Evolutionary conservation across 2,888 invertebrate species (phyloP).

Genomic region (Agonopterix subpropinquella): DNA sequence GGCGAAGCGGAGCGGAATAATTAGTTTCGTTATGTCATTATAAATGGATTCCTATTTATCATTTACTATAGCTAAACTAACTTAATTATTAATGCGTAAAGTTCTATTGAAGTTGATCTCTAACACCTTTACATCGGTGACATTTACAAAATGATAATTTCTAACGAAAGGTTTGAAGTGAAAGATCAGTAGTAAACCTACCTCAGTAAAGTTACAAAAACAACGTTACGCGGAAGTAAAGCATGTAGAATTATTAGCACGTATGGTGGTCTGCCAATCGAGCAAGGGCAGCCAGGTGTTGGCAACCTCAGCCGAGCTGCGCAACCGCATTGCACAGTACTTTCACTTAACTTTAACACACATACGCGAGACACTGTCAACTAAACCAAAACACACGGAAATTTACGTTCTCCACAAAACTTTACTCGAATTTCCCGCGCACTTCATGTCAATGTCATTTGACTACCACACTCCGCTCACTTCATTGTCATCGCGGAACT

Average conservation of each 20-base stretch:
- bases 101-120: too few species aligned
- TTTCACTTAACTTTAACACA: conserved; percentile 39
- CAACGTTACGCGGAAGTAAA: conserved; percentile 34
- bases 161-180: too few species aligned
- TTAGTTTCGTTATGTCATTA: too few species aligned
- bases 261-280: conserved; percentile 55
- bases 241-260: conserved; percentile 40
- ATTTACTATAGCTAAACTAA: too few species aligned
- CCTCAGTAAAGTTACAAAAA: background rate
- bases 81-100: too few species aligned
- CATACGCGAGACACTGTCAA: conserved; percentile 10
- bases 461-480: conserved; percentile 11
- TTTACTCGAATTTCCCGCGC: conserved; percentile 52
- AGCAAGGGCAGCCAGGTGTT: conserved; percentile 40
- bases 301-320: conserved; percentile 41
- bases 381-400: conserved; percentile 10
- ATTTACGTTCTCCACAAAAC: conserved; percentile 6
- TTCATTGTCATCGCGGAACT: conserved; percentile 7
- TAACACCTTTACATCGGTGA: too few species aligned
- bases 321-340: conserved; percentile 45
- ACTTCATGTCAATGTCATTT: conserved; percentile 52
- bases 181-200: background rate
- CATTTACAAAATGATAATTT: too few species aligned
- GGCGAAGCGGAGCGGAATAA: too few species aligned
- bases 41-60: too few species aligned